Conservation (phyloP, 2,888 invertebrate genomes). For the Drosophila neotestacea region DNA sequence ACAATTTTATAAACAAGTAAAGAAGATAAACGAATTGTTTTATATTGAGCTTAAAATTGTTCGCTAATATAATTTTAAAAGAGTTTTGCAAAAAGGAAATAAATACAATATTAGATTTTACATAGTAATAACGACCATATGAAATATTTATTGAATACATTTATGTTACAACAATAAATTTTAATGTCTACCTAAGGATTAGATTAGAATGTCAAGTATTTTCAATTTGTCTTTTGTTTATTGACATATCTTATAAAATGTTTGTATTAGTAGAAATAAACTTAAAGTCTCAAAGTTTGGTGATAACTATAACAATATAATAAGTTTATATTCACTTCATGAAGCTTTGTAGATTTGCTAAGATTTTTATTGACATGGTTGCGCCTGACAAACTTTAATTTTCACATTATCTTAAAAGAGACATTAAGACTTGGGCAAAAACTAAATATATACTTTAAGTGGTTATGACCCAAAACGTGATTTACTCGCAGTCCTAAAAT, state of each 20-base stretch:
- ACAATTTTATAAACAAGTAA: not conserved
- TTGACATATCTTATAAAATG: not conserved
- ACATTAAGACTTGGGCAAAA: not conserved
- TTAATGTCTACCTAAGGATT: not conserved
- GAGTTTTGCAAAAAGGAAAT: not conserved
- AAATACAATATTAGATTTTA: not conserved
- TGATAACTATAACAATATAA: not conserved
- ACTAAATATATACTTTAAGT: not conserved
- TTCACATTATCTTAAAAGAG: not conserved
- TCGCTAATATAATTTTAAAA: not conserved
- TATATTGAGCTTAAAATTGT: not conserved
- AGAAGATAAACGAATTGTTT: not conserved
- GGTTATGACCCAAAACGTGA: not conserved
- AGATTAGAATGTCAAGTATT: not conserved
- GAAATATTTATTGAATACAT: not conserved
- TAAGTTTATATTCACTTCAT: not conserved
- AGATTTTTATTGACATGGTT: not conserved
- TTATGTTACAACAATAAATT: not conserved
- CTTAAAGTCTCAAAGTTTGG: not conserved
- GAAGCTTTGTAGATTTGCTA: not conserved
- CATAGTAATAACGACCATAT: too few species aligned
- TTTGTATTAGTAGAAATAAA: not conserved
- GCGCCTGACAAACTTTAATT: too few species aligned
- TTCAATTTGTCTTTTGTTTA: not conserved
- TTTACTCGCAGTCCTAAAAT: slow-evolving; percentile 2